Percentiles rank a stretch among this genome's conserved stretches.
These are phyloP conservation scores for Porites cylindrica DNA, from an alignment of 92 coral and sea anemone genomes.

Conservation along the genomic window DNA sequence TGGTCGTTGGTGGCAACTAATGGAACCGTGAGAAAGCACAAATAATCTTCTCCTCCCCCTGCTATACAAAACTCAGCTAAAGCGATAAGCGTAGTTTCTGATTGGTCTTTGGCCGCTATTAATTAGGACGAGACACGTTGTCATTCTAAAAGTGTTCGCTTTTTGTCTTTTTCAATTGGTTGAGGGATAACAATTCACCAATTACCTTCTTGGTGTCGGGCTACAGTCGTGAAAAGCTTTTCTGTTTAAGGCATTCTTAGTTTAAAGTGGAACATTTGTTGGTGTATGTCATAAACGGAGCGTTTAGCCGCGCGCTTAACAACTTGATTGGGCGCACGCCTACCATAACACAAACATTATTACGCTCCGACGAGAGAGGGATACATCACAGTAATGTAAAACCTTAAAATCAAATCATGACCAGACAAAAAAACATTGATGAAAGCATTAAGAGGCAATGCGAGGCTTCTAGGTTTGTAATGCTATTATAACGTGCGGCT, in stretches of 20 bases:
- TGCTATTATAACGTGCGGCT: conserved; percentile 42
- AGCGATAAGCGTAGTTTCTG: conserved; percentile 78
- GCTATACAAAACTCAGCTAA: conserved; percentile 84
- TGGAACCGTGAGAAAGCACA: conserved; percentile 98
- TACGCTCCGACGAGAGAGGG: conserved; percentile 26
- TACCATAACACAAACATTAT: conserved; percentile 44
- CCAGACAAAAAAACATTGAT: background rate
- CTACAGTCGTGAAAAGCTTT: conserved; percentile 76
- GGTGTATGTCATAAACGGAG: conserved; percentile 53
- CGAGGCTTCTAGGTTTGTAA: conserved; percentile 6
- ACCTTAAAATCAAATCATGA: conserved; percentile 16
- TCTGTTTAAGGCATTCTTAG: conserved; percentile 66
- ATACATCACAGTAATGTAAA: background rate
- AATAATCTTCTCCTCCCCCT: conserved; percentile 97
- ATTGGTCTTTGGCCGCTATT: conserved; percentile 90
- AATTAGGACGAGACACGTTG: conserved; percentile 97
- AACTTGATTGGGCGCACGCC: conserved; percentile 54
- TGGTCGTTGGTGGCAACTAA: conserved; percentile 87
- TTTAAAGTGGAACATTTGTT: conserved; percentile 77
- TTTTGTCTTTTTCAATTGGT: conserved; percentile 98
- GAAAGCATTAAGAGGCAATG: conserved; percentile 18
- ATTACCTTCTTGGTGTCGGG: conserved; percentile 87
- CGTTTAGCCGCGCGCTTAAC: conserved; percentile 58
- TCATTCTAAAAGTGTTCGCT: conserved; percentile 91
- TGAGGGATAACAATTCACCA: conserved; percentile 94